Conservation (phyloP, 2,797 vertebrate genomes). For the Trachurus trachurus region DNA sequence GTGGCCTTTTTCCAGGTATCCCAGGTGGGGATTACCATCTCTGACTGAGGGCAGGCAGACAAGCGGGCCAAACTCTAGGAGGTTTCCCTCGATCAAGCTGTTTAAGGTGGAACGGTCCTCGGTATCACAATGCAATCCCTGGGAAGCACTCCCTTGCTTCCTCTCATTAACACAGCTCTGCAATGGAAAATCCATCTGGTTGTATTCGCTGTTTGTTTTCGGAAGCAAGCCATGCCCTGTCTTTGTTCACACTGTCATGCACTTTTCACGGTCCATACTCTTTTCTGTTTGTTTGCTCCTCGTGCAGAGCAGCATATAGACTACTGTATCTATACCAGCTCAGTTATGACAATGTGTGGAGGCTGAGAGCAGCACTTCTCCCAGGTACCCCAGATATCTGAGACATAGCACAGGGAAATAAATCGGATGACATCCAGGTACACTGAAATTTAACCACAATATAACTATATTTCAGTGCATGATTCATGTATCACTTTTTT, state of each 20-base stretch:
- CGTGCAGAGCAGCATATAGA: slow-evolving; percentile 24
- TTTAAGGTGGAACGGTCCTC: slow-evolving; percentile 63
- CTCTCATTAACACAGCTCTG: slow-evolving; percentile 84
- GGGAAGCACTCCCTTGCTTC: slow-evolving; percentile 84
- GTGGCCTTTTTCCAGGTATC: slow-evolving; percentile 71
- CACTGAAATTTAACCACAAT: no score
- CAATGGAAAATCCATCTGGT: slow-evolving; percentile 86
- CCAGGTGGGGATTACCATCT: slow-evolving; percentile 67
- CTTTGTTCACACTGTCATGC: slow-evolving; percentile 82
- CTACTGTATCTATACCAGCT: slow-evolving; percentile 30
- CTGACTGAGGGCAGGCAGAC: slow-evolving; percentile 58
- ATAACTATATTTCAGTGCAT: no score
- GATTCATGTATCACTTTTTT: no score
- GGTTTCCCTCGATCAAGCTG: slow-evolving; percentile 76
- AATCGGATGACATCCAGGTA: no score
- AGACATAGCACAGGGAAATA: no score
- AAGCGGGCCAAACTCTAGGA: slow-evolving; percentile 68
- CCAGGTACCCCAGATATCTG: neutral
- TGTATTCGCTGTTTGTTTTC: slow-evolving; percentile 83
- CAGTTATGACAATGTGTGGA: slow-evolving; percentile 23
- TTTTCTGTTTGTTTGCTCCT: slow-evolving; percentile 71
- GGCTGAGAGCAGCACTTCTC: slow-evolving; percentile 29
- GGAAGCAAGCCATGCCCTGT: slow-evolving; percentile 79
- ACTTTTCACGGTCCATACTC: slow-evolving; percentile 68
- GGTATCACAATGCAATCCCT: slow-evolving; percentile 85